These are phyloP conservation scores for Cryptotis parvus DNA, from an alignment of 2,113 vertebrate genomes.

Conservation along the genomic window DNA sequence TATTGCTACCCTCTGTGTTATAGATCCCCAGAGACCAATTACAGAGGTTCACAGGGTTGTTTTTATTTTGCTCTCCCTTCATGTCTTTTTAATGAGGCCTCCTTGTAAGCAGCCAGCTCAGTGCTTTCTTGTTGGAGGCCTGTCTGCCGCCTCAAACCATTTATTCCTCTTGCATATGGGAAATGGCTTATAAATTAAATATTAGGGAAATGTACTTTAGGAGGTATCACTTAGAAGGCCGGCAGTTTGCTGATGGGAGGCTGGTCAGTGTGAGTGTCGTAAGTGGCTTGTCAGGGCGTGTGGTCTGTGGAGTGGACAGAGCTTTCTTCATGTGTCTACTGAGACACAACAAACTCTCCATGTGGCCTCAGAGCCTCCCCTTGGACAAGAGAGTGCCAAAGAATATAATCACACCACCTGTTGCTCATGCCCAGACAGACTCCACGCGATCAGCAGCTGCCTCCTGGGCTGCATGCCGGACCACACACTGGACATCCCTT, in stretches of 20 bases:
- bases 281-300: conserved; percentile 67
- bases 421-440: too few relatives aligned
- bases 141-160: conserved; percentile 88
- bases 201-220: conserved; percentile 89
- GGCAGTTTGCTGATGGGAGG: conserved; percentile 83
- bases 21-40: conserved; percentile 87
- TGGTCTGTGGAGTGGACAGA: conserved; percentile 79
- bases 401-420: not conserved
- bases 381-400: not conserved
- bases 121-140: conserved; percentile 87
- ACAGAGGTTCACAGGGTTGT: conserved; percentile 88
- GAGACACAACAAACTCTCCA: not conserved
- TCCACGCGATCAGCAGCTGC: too few relatives aligned
- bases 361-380: not conserved
- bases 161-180: conserved; percentile 88
- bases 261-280: conserved; percentile 65
- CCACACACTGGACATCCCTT: too few relatives aligned
- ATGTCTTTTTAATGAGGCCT: conserved; percentile 92
- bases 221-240: conserved; percentile 77
- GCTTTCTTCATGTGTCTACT: conserved; percentile 2
- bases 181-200: conserved; percentile 92
- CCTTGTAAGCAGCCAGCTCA: conserved; percentile 85
- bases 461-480: too few relatives aligned
- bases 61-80: conserved; percentile 88
- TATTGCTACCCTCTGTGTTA: conserved; percentile 79